Base-by-base conservation (phyloP, 2,797 vertebrate species). In the Enoplosus armatus region DNA sequence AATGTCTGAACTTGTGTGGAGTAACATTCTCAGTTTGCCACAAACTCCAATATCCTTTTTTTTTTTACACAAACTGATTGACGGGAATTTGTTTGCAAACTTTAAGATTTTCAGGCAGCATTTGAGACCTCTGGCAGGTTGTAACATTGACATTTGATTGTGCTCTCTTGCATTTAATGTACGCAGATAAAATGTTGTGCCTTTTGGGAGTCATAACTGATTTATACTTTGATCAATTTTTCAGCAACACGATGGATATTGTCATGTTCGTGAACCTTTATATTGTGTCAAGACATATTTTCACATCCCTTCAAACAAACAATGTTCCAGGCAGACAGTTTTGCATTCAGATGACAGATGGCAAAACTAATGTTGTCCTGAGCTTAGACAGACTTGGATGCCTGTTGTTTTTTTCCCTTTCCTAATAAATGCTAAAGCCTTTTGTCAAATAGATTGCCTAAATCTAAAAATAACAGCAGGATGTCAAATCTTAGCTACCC, bases 391-490 rank as follows among this genome's bases (percentile, higher is more conserved):
- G 51, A 75, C 62, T 78, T 62, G 45, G 53, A 64, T 51, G 56
- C 59, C 65, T 79, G 15, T 20, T 56, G 29, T 72, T 77, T 15
- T 54, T 58, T 72, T 51, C 27, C 35, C 51, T 45, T 69, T 71
- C 41, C 22, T 55, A 41, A 74, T 72, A 82, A 75, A 82, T 79
- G 45, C 68, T 29, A 45, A 22, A 0, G 29, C 24, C 50, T 76
- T 82, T 88, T 64, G 54, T 87, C 67, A 60, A 72, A 69, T 7
- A 61, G 41, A 86, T 85, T 60, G 65, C 47, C 35, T 62, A 12
- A n/a, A 82, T 79, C 71, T 77, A 85, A 84, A 88, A 87, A 87
- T 76, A 87, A 81, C 80, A 37, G 45, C 37, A 39, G 22, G 26
- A 62, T 83, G 66, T 80, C 56, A 76, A 75, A 65, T 58, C 55